Conservation (phyloP, 2,113 vertebrate genomes). For the Brevimyrus niger region DNA sequence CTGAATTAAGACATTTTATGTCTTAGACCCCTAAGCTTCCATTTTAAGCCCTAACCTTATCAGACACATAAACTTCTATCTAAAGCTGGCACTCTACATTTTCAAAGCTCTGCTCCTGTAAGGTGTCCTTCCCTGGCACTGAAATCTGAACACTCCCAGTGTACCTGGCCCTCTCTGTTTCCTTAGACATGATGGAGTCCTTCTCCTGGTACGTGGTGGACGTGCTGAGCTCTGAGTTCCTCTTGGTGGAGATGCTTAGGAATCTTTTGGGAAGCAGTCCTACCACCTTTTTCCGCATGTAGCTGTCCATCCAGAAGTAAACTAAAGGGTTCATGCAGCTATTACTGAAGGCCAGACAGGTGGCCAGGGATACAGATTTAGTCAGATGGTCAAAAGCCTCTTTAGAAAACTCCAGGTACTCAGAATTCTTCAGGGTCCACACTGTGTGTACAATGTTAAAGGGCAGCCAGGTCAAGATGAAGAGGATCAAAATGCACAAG, state of each 20-base stretch:
- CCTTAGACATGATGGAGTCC: background rate
- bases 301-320: slow-evolving; percentile 13
- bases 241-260: background rate
- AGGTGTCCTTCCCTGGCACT: background rate
- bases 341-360: slow-evolving; percentile 25
- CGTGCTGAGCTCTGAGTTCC: background rate
- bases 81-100: background rate
- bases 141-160: background rate
- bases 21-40: background rate
- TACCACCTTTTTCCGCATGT: background rate
- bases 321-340: slow-evolving; percentile 25
- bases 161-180: background rate
- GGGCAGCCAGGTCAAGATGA: slow-evolving; percentile 21
- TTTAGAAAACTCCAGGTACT: background rate
- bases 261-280: background rate
- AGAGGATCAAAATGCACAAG: slow-evolving; percentile 22
- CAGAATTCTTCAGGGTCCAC: background rate
- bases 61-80: background rate
- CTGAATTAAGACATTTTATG: background rate
- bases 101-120: background rate
- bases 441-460: slow-evolving; percentile 17
- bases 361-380: background rate
- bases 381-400: background rate
- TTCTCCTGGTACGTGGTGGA: slow-evolving; percentile 7
- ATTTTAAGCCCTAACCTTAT: background rate